phyloP scores from a whole-genome alignment of 23 tunicate species.

The Styela clava region DNA sequence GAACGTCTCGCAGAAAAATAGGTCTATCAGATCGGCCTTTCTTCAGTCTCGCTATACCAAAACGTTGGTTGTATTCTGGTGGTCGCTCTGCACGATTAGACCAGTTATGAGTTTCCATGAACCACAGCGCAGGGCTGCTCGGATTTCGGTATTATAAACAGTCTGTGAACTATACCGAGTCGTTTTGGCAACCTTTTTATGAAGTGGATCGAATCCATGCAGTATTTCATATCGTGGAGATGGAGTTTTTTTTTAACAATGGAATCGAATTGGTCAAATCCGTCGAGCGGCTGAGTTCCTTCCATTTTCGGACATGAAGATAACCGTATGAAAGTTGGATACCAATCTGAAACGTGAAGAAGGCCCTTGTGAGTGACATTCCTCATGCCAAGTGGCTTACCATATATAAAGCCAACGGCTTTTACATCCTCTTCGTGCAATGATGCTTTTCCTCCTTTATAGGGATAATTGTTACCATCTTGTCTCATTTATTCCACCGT shows the following conservation, averaged over 20 bases:
- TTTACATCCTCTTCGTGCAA: slow-evolving; percentile 54
- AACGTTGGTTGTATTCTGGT: slow-evolving; percentile 33
- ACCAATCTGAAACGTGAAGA: slow-evolving; percentile 67
- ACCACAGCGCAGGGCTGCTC: slow-evolving; percentile 56
- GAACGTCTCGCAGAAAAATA: neutral
- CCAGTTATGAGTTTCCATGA: slow-evolving; percentile 60
- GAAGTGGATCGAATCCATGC: slow-evolving; percentile 59
- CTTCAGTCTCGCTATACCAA: neutral
- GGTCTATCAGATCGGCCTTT: neutral
- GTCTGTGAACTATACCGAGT: neutral
- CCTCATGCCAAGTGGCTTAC: slow-evolving; percentile 26
- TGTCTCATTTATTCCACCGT: slow-evolving; percentile 56
- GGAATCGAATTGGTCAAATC: slow-evolving; percentile 53
- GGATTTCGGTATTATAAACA: slow-evolving; percentile 42
- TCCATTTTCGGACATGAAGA: slow-evolving; percentile 39
- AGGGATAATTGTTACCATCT: slow-evolving; percentile 72
- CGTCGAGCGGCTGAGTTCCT: slow-evolving; percentile 48
- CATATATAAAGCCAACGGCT: slow-evolving; percentile 61
- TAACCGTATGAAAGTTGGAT: slow-evolving; percentile 66
- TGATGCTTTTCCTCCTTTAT: slow-evolving; percentile 52
- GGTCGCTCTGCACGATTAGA: slow-evolving; percentile 23
- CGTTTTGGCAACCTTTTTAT: slow-evolving; percentile 14
- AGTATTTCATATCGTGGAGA: slow-evolving; percentile 41
- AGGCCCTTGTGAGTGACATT: slow-evolving; percentile 31
- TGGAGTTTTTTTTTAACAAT: neutral